Conservation (phyloP, 1,140 invertebrate species). For the Drosophila pseudoananassae region DNA sequence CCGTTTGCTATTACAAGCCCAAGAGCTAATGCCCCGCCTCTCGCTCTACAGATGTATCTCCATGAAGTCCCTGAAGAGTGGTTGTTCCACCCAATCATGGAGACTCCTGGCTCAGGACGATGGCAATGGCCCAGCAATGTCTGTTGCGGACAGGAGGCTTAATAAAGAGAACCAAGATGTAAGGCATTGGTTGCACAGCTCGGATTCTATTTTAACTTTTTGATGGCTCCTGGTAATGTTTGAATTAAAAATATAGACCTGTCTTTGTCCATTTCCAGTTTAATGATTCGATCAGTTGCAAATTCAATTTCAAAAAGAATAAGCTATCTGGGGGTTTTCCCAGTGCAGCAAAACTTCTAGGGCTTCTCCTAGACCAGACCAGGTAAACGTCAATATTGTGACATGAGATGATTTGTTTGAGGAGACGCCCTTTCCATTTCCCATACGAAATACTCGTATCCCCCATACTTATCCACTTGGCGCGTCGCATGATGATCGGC, state of each 20-base stretch:
- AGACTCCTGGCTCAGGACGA: conserved; percentile 22
- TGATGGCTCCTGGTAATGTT: conserved; percentile 16
- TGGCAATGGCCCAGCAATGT: conserved; percentile 33
- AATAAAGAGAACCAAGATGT: conserved; percentile 41
- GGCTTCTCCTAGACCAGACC: conserved; percentile 25
- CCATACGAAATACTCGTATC: conserved; percentile 1
- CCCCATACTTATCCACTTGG: conserved; percentile 26
- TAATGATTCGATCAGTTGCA: conserved; percentile 8
- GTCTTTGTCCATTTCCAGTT: background rate
- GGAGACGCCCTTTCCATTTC: conserved; percentile 11
- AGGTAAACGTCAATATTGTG: conserved; percentile 66
- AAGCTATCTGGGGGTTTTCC: background rate
- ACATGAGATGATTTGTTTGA: conserved; percentile 67
- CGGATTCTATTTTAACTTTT: conserved; percentile 18
- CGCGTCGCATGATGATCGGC: conserved; percentile 73
- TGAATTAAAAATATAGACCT: conserved; percentile 17
- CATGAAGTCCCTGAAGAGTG: conserved; percentile 23
- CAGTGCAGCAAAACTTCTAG: background rate
- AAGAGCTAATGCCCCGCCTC: background rate
- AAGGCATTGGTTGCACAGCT: conserved; percentile 30
- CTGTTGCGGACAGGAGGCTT: conserved; percentile 48
- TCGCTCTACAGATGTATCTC: conserved; percentile 1
- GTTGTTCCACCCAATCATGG: conserved; percentile 30
- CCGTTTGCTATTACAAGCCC: conserved; percentile 34
- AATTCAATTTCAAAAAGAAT: background rate